Evolutionary conservation across 1,140 invertebrate species (phyloP), one percentile per base, ranked within the genome.

Genomic region (Bilobella aurantiaca): DNA sequence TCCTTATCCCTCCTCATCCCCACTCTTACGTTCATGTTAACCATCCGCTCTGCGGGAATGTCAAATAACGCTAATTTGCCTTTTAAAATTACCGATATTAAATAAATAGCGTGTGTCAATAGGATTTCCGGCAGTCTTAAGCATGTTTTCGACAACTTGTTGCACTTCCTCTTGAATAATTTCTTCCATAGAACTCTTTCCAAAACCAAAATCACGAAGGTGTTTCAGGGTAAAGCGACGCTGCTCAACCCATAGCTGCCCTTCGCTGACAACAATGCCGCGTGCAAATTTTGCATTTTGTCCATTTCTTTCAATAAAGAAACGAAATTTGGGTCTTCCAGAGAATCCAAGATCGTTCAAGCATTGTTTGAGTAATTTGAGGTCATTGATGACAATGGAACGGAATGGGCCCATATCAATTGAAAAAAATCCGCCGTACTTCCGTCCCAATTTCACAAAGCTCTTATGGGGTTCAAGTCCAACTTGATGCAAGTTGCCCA

Each of bases 141-240:
- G 28, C 14, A 59, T 3, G 28, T 12, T 5, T 5, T 23, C 31
- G 8, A 29, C 30, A 29, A 59, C 25, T 12, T 59, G 23, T 59
- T 5, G 23, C 25, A 29, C 28, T 59, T 76, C 75, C 25, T 73
- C 73, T 23, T 73, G 71, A 18, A 78, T 73, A 27, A 71, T 72
- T 8, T 73, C 73, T 63, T 76, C 74, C 58, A 78, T 73, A 16
- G 42, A 66, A 1, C 68, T 67, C 59, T 76, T 75, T n/a, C 77
- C 75, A 28, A 78, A 72, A 29, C 76, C 76, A 37, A 77, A 65
- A 59, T 75, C 72, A 49, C 73, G 63, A 30, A 78, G 66, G 14
- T 72, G 64, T 23, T 72, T 72, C 8, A 76, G 18, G 18, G 72
- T 61, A 65, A 76, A 76, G 58, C 71, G 68, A 16, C 76, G 69